Percentiles rank a stretch among this genome's conserved stretches.
phyloP scores from a whole-genome alignment of 2,888 invertebrate species.

The Julus scanicus region DNA sequence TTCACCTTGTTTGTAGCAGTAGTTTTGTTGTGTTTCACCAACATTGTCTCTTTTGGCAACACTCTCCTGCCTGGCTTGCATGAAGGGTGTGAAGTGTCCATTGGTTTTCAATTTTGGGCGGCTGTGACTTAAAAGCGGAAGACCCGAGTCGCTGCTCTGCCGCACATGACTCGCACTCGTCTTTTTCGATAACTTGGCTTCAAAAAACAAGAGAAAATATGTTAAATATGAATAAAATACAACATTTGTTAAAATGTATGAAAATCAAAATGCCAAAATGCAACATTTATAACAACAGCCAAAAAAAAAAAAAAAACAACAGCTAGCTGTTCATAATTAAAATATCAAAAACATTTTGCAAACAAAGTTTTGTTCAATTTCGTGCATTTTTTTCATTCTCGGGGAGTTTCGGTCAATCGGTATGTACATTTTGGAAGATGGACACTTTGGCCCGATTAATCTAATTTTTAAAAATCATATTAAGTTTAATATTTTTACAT shows the following conservation, averaged over 20 bases:
- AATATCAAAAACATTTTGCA: too few relatives aligned
- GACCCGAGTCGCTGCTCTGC: constrained; percentile 52
- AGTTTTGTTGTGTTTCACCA: not conserved
- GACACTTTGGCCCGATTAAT: too few relatives aligned
- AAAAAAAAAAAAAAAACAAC: not conserved
- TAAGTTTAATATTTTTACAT: too few relatives aligned
- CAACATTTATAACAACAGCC: too few relatives aligned
- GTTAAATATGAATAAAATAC: not conserved
- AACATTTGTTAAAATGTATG: too few relatives aligned
- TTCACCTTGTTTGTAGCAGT: constrained; percentile 24
- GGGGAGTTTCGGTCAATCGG: too few relatives aligned
- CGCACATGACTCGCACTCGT: constrained; percentile 44
- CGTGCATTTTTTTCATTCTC: too few relatives aligned
- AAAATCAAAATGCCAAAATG: not conserved
- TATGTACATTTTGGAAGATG: too few relatives aligned
- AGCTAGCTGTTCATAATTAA: not conserved
- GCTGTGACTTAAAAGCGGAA: constrained; percentile 59
- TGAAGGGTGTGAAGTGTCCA: constrained; percentile 75
- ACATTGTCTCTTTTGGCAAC: constrained; percentile 46
- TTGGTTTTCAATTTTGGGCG: constrained; percentile 74
- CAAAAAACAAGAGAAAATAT: not conserved
- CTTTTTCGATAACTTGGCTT: constrained; percentile 55
- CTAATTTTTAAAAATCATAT: too few relatives aligned
- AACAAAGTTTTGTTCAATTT: too few relatives aligned
- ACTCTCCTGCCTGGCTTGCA: constrained; percentile 70